Evolutionary conservation across 1,140 invertebrate genomes (phyloP).

Genomic region (Drosophila willistoni): DNA sequence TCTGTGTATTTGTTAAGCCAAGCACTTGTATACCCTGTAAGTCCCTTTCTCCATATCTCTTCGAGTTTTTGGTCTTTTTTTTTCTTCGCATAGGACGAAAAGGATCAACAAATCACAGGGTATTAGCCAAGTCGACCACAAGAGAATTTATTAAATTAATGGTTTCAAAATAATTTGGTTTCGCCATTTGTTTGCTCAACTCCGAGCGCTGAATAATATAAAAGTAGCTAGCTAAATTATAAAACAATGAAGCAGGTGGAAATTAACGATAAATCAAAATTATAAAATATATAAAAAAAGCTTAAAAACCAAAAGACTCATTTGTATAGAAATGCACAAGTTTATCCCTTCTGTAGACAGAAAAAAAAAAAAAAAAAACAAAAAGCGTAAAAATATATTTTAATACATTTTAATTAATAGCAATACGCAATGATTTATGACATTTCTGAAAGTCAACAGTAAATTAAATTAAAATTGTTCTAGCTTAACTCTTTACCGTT

Average conservation of each 20-base stretch:
- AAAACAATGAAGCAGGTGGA: no score
- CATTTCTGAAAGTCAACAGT: background rate
- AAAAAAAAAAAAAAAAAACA: background rate
- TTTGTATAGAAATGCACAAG: background rate
- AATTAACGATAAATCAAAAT: no score
- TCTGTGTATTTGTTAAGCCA: slow-evolving; percentile 25
- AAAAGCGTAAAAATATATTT: background rate
- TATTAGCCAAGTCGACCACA: background rate
- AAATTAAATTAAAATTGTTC: background rate
- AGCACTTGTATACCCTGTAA: background rate
- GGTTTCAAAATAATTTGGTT: slow-evolving; percentile 61
- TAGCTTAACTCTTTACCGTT: background rate
- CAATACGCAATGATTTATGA: background rate
- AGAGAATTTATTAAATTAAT: slow-evolving; percentile 41
- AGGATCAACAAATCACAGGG: background rate
- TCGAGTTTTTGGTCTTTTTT: no score
- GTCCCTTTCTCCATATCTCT: no score
- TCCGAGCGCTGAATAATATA: no score
- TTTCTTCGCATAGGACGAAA: no score
- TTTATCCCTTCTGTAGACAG: background rate
- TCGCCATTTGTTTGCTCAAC: no score
- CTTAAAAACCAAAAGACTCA: background rate
- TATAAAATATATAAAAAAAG: no score
- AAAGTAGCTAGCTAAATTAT: no score
- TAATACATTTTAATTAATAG: background rate